phyloP scores from a whole-genome alignment of 2,797 vertebrate species.

The Potorous gilbertii region DNA sequence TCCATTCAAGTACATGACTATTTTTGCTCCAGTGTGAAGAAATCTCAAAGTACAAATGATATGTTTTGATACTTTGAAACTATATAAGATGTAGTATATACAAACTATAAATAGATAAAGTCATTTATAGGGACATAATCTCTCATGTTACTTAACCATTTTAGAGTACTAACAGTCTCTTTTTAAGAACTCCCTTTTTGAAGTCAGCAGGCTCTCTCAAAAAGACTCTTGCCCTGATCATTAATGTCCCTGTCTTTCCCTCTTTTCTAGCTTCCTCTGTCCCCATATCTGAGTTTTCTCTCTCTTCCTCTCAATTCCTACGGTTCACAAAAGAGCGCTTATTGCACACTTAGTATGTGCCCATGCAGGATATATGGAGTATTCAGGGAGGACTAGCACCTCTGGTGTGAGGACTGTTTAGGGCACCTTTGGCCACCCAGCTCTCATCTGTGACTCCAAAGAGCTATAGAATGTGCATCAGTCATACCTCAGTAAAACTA shows the following conservation, averaged over 20 bases:
- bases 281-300: neutral
- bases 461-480: neutral
- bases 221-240: neutral
- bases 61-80: neutral
- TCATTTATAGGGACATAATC: neutral
- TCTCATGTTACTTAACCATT: neutral
- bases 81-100: neutral
- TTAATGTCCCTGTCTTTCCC: neutral
- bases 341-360: neutral
- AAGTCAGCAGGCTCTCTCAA: neutral
- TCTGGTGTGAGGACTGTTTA: neutral
- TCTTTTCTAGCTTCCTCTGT: neutral
- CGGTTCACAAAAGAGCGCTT: neutral
- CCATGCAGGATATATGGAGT: neutral
- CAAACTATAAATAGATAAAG: neutral
- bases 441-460: neutral
- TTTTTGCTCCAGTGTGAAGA: neutral
- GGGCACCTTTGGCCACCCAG: neutral
- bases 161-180: neutral
- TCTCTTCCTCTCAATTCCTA: neutral
- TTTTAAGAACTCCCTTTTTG: neutral
- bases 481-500: neutral
- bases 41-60: neutral
- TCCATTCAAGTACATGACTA: neutral
- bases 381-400: neutral